A percentile compares a stretch with the other conserved stretches of the same genome.
Conservation (phyloP, 2,113 vertebrate genomes). For the Chitala chitala region DNA sequence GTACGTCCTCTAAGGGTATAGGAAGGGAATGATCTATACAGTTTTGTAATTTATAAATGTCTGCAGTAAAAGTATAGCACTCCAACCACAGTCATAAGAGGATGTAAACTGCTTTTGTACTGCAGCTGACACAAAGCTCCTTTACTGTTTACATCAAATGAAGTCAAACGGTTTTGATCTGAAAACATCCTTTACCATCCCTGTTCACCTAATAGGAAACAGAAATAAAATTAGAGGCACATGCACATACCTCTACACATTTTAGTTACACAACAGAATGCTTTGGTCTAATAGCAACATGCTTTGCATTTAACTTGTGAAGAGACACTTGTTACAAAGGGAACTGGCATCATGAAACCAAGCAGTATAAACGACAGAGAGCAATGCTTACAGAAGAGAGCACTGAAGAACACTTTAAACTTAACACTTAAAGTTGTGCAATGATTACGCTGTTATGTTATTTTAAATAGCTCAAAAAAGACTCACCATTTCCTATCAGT, state of each 20-base stretch:
- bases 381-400: too few relatives aligned
- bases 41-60: not conserved
- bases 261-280: not conserved
- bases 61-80: constrained; percentile 2
- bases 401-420: too few relatives aligned
- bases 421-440: too few relatives aligned
- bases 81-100: not conserved
- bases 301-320: too few relatives aligned
- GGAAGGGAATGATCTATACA: too few relatives aligned
- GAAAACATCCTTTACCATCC: not conserved
- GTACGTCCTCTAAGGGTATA: too few relatives aligned
- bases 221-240: constrained; percentile 21
- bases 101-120: not conserved
- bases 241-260: not conserved
- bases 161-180: not conserved
- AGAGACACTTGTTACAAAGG: too few relatives aligned
- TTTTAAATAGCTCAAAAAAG: not conserved
- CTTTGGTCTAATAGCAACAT: not conserved
- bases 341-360: too few relatives aligned
- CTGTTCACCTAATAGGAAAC: not conserved
- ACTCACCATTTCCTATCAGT: not conserved
- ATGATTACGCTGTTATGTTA: too few relatives aligned
- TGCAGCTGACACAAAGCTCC: not conserved
- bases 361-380: too few relatives aligned
- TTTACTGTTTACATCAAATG: not conserved